phyloP scores from a whole-genome alignment of 2,113 vertebrate genomes.

The Megaptera novaeangliae region DNA sequence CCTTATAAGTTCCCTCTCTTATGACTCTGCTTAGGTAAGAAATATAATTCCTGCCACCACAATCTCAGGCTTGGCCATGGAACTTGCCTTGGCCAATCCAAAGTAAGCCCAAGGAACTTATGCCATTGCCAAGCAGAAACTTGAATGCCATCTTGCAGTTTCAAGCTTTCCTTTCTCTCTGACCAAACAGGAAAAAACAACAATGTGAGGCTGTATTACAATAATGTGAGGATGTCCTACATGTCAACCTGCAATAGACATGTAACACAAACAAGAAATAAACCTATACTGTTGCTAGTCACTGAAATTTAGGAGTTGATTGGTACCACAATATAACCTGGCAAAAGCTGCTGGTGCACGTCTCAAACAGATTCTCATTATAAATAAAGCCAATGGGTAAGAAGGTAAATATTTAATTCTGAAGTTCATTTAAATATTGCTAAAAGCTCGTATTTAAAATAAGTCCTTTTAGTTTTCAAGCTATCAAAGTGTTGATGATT shows the following conservation, averaged over 20 bases:
- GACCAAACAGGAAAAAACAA: not conserved
- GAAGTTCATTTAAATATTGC: conserved; percentile 23
- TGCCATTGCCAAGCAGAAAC: not conserved
- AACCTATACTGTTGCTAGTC: not conserved
- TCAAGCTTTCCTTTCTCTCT: not conserved
- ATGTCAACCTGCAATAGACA: not conserved
- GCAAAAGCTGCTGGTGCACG: not conserved
- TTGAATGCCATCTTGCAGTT: not conserved
- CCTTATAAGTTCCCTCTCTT: not conserved
- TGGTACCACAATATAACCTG: not conserved
- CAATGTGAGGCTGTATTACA: not conserved
- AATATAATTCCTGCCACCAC: not conserved
- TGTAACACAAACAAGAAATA: not conserved
- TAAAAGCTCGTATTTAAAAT: conserved; percentile 15
- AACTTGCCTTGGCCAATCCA: not conserved
- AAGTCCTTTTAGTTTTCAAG: not conserved
- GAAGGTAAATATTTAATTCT: conserved; percentile 33
- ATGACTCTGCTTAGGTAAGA: not conserved
- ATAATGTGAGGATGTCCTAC: not conserved
- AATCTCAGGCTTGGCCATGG: not conserved
- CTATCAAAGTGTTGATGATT: not conserved
- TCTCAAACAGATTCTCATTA: not conserved
- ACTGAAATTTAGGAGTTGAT: not conserved
- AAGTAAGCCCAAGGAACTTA: not conserved
- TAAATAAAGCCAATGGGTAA: not conserved